Conservation (phyloP, 2,797 vertebrate species). For the Pantherophis alleghaniensis region DNA sequence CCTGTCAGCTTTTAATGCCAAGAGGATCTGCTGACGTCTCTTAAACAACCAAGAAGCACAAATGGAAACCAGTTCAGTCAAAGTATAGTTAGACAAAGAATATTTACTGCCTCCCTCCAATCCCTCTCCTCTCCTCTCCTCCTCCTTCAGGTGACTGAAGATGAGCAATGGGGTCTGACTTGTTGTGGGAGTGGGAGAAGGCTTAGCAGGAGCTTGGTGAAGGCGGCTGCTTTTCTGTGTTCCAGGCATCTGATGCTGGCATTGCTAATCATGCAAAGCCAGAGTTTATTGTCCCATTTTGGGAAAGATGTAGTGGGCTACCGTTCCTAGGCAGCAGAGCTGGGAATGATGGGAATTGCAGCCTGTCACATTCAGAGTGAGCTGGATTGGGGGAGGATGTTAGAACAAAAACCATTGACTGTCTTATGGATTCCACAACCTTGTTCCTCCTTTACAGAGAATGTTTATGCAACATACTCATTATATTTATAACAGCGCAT, state of each 20-base stretch:
- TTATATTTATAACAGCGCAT: background rate
- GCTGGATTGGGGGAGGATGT: too few relatives aligned
- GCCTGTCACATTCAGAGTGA: background rate
- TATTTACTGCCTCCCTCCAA: background rate
- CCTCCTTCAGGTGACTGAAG: background rate
- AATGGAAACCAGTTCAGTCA: background rate
- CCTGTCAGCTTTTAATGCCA: background rate
- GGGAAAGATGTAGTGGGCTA: background rate
- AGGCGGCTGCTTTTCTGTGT: background rate
- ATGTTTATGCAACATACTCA: background rate
- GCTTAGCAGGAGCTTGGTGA: background rate
- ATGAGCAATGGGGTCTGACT: background rate
- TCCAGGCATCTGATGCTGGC: background rate
- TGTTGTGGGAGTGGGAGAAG: background rate
- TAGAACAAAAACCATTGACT: background rate
- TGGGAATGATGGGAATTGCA: background rate
- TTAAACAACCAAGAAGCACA: background rate
- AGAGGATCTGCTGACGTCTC: background rate
- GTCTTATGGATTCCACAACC: background rate
- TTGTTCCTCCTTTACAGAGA: background rate
- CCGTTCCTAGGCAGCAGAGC: background rate
- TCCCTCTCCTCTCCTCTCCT: background rate
- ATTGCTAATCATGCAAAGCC: background rate
- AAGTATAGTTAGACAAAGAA: background rate
- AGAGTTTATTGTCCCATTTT: background rate